Evolutionary conservation across 2,888 invertebrate genomes (phyloP), one percentile per base, ranked within the genome.

Genomic region (Pristionchus maxplancki): DNA sequence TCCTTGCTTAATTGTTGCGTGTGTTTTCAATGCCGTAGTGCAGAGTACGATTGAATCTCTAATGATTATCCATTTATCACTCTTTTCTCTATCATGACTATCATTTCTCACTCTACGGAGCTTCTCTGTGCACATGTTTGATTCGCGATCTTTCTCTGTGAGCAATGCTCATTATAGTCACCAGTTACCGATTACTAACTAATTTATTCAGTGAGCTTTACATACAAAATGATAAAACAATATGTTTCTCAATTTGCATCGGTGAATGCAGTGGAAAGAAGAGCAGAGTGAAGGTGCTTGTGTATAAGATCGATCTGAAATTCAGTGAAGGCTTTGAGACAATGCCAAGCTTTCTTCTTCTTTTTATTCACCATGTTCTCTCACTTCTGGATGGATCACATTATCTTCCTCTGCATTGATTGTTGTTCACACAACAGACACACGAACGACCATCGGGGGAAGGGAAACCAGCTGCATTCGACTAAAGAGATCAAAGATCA

Each of bases 371-470:
- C 62, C n/a, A n/a, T n/a, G n/a, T n/a, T n/a, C n/a, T n/a, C n/a
- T n/a, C n/a, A n/a, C n/a, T n/a, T n/a, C n/a, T 64, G 8, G 64
- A 28, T 64, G 31, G 4, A 4, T 64, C 28, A 40, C 71, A 20
- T 74, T 74, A 74, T 74, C 20, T 24, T 37, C 82, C 53, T 53
- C 82, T 58, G 53, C 85, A 85, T 37, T 48, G 37, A n/a, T 85
- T 58, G 85, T 85, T 58, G 85, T 85, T 58, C 28, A 85, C 85
- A 28, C 85, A 85, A 28, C 85, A 85, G 62, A 85, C 85, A 48
- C 85, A 85, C 0, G 62, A 28, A 4, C 64, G 37, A 8, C 85
- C 40, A 44, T 85, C 85, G 13, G 85, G 31, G 15, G 85, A 40
- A 44, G 85, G 85, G 64, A 85, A 85, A 15, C 85, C 85, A 37